phyloP scores from a whole-genome alignment of 2,797 vertebrate genomes.

The Gallirallus australis region DNA sequence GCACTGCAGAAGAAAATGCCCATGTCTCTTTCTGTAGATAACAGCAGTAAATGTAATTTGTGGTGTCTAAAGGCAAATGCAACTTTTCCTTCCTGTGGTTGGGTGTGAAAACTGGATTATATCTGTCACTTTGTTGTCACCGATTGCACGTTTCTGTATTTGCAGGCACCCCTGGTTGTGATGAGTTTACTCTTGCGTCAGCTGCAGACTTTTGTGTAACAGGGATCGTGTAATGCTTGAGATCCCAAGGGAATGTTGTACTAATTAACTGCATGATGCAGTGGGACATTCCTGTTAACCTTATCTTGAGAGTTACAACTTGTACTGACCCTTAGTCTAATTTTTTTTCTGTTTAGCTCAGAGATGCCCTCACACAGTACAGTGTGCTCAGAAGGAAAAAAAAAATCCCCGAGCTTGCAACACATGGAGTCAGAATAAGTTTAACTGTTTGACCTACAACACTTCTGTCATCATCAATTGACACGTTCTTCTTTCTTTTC shows the following conservation, averaged over 20 bases:
- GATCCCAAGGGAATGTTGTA: neutral
- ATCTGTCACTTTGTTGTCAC: neutral
- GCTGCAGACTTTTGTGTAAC: neutral
- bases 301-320: neutral
- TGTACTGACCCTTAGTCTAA: neutral
- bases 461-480: constrained; percentile 35
- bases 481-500: neutral
- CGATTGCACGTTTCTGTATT: neutral
- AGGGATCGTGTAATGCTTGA: neutral
- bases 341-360: neutral
- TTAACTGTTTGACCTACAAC: constrained; percentile 55
- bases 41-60: neutral
- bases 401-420: neutral
- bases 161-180: neutral
- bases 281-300: neutral
- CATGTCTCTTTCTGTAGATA: neutral
- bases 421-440: neutral
- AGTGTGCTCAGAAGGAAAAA: neutral
- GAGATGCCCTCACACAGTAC: neutral
- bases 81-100: neutral
- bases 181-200: neutral
- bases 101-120: neutral
- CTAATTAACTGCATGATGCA: neutral
- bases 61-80: neutral
- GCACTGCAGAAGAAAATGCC: neutral